Conservation (phyloP, 2,113 vertebrate species). For the Campylomormyrus tamandua region DNA sequence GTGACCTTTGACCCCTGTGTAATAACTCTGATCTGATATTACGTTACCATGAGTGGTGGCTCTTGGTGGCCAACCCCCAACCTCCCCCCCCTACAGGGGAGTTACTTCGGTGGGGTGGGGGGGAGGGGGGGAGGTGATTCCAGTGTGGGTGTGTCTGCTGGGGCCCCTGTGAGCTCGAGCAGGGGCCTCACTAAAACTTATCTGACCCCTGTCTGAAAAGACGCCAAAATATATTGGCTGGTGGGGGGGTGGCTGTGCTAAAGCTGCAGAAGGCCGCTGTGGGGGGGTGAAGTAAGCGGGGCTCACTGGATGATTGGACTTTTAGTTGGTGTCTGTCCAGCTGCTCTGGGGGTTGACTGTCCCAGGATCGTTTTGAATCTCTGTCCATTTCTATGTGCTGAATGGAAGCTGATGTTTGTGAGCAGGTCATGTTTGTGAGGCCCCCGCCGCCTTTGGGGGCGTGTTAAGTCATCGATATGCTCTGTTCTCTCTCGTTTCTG, state of each 20-base stretch:
- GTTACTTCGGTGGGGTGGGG: too few relatives aligned
- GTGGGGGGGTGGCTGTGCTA: too few relatives aligned
- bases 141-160: neutral
- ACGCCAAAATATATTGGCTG: neutral
- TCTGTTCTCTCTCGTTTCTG: neutral
- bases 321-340: neutral
- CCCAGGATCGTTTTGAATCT: neutral
- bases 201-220: neutral
- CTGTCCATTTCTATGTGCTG: too few relatives aligned
- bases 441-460: too few relatives aligned
- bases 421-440: neutral
- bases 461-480: neutral
- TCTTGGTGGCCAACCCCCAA: too few relatives aligned
- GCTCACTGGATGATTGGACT: constrained; percentile 46
- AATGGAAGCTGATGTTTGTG: neutral
- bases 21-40: constrained; percentile 24
- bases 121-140: neutral
- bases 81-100: too few relatives aligned
- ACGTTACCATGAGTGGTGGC: neutral
- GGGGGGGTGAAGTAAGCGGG: too few relatives aligned
- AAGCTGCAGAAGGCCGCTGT: too few relatives aligned
- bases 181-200: neutral
- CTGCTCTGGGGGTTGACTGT: neutral
- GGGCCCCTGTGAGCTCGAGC: neutral
- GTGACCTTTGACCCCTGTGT: constrained; percentile 32